Base-by-base conservation (phyloP, 2,888 invertebrate genomes). In the Mythimna ferrago region DNA sequence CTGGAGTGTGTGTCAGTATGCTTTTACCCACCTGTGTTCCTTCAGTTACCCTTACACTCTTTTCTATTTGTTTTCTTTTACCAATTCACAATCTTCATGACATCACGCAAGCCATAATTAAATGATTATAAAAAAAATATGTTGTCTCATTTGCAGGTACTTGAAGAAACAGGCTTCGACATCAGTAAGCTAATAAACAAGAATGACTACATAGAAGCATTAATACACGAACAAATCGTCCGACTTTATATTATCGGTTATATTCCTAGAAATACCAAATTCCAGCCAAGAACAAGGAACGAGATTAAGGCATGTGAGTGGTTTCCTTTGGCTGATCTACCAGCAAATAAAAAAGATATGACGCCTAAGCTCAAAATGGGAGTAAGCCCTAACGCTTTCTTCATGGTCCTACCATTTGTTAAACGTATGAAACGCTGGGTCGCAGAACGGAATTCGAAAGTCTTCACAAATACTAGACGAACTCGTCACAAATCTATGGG, bases 111-210 rank as follows among this genome's bases (percentile, higher is more conserved):
- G 6, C 51, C 9, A 3, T 58, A 19, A 19, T 35, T 19, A 19
- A 19, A 35, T 19, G 9, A 19, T 10, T 10, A n/a, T 2, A 6
- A 58, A 7, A 57, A 58, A 62, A 3, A 65, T 14, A 44, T 70
- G 35, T 53, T 53, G n/a, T 76, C 90, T 35, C 19, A 9, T 60
- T 44, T 61, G 4, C 86, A 98, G 98, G 99, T 99, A n/a, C 96
- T 98, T 62, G 99, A 99, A 96, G 99, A 99, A 96, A 99, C 99
- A 0, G 99, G 99, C 35, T 99, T 99, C 92, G 99, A 99, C 94
- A 99, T 99, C 84, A 97, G 97, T 64, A 97, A 97, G 80, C 94
- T 98, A 71, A 97, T 99, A 83, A 97, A 98, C 92, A 97, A 98
- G 86, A 97, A 98, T 87, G 98, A 98, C 81, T 99, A 97, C 93